phyloP scores from a whole-genome alignment of 2,888 invertebrate species.

The Sialis lutaria region DNA sequence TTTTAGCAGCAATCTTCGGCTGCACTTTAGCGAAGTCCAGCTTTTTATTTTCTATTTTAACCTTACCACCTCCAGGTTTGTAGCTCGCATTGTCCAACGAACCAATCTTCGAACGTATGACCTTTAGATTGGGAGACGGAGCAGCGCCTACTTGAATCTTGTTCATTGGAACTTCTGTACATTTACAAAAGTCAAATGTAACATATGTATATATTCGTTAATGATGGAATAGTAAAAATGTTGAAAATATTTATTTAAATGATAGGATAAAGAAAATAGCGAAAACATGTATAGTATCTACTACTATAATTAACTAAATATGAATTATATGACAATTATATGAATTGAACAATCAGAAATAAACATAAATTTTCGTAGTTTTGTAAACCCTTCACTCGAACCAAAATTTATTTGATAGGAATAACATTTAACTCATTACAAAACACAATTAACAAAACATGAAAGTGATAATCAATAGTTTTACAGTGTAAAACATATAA shows the following conservation, averaged over 20 bases:
- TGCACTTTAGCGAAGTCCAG: constrained; percentile 68
- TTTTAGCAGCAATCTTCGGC: constrained; percentile 80
- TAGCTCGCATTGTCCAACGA: constrained; percentile 79
- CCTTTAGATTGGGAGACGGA: constrained; percentile 81
- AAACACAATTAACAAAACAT: too few species aligned
- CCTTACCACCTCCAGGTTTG: constrained; percentile 75
- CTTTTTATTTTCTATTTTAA: constrained; percentile 77
- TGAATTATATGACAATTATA: too few species aligned
- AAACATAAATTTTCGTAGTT: too few species aligned
- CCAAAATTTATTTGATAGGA: too few species aligned
- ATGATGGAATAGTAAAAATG: not conserved
- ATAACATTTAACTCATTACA: too few species aligned
- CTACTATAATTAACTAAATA: too few species aligned
- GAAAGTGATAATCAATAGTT: too few species aligned
- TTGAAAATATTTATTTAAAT: not conserved
- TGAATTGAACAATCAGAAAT: too few species aligned
- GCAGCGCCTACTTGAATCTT: constrained; percentile 83
- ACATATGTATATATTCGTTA: not conserved
- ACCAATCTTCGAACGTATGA: constrained; percentile 83
- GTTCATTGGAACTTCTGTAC: constrained; percentile 75
- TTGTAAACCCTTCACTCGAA: too few species aligned
- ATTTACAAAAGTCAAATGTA: not conserved
- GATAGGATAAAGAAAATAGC: too few species aligned
- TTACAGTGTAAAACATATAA: too few species aligned
- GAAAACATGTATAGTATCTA: too few species aligned